A percentile compares a stretch with the other conserved stretches of the same genome.
phyloP scores from a whole-genome alignment of 2,888 invertebrate species.

The Rhodophaea formosa region DNA sequence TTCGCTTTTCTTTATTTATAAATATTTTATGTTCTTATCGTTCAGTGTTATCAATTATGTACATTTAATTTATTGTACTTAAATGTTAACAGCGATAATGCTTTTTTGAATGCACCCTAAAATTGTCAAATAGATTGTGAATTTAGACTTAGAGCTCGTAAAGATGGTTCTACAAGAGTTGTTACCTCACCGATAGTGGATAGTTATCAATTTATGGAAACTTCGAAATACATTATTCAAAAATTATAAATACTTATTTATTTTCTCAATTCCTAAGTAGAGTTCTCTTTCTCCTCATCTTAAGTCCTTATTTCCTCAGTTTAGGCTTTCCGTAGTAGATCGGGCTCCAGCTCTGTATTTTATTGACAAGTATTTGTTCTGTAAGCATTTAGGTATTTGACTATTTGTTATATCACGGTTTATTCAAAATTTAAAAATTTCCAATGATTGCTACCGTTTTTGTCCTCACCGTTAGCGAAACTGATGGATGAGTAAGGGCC shows the following conservation, averaged over 20 bases:
- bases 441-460: no score
- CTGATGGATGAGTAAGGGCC: no score
- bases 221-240: constrained; percentile 72
- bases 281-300: constrained; percentile 28
- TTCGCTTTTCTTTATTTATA: constrained; percentile 30
- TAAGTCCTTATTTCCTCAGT: no score
- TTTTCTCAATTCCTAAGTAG: no score
- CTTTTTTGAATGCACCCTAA: constrained; percentile 58
- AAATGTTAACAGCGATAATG: constrained; percentile 10
- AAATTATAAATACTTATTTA: constrained; percentile 28
- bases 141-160: constrained; percentile 64
- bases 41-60: not conserved
- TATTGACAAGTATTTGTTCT: no score
- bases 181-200: constrained; percentile 79
- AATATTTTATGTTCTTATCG: not conserved
- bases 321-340: no score
- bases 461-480: no score
- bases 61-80: constrained; percentile 25
- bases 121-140: constrained; percentile 66
- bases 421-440: no score
- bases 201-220: constrained; percentile 76
- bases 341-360: no score
- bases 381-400: no score
- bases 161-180: constrained; percentile 70
- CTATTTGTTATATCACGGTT: no score